Percentiles rank a stretch among this genome's conserved stretches.
phyloP scores from a whole-genome alignment of 2,888 invertebrate species.

The Eurytoma adleriae region DNA sequence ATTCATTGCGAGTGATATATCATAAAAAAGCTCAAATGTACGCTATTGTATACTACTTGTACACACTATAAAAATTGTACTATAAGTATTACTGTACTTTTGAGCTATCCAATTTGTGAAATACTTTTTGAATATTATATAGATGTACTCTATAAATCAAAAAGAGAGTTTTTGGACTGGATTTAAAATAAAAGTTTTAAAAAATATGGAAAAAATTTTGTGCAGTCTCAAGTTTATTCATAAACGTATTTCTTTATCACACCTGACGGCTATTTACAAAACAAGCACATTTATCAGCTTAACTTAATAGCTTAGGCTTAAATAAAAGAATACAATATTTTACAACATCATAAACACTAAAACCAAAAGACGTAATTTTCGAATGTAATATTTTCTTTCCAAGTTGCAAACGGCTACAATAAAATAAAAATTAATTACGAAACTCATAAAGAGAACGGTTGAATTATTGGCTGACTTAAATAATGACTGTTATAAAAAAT shows the following conservation, averaged over 20 bases:
- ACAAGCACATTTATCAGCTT: constrained; percentile 18
- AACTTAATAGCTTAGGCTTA: neutral
- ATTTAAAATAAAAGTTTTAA: constrained; percentile 47
- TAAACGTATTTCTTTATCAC: neutral
- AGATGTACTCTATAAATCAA: constrained; percentile 30
- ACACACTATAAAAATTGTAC: constrained; percentile 11
- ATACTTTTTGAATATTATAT: constrained; percentile 31
- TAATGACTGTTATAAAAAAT: too few species aligned
- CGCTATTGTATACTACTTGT: constrained; percentile 26
- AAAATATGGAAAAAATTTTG: constrained; percentile 1
- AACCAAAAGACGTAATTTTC: too few species aligned
- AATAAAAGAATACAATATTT: neutral
- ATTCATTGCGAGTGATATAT: constrained; percentile 17
- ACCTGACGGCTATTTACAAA: neutral
- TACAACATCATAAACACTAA: too few species aligned
- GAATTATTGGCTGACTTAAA: too few species aligned
- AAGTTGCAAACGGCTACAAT: too few species aligned
- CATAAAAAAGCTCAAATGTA: constrained; percentile 9
- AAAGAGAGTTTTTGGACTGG: constrained; percentile 32
- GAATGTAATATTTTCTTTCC: too few species aligned
- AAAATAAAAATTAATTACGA: too few species aligned
- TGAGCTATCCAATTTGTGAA: constrained; percentile 41
- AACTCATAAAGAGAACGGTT: too few species aligned
- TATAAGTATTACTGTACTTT: constrained; percentile 22
- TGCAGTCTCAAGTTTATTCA: neutral